phyloP scores from a whole-genome alignment of 2,797 vertebrate species.

The Halcyon chelicuti region DNA sequence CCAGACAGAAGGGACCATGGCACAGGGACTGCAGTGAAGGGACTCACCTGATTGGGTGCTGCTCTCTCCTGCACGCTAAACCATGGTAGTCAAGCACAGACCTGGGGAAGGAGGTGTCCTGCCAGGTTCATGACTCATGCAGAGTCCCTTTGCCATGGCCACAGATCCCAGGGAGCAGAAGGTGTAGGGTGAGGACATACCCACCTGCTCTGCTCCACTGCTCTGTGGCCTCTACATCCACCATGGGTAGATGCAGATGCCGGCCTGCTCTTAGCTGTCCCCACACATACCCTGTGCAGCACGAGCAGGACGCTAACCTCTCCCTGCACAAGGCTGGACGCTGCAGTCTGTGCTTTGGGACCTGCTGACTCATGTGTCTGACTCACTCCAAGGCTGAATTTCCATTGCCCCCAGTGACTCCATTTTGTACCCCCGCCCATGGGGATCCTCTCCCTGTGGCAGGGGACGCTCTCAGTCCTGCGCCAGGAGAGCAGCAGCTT shows the following conservation, averaged over 20 bases:
- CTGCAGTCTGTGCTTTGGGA: background rate
- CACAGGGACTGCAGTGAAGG: background rate
- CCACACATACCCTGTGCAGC: accelerated
- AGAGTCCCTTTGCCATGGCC: background rate
- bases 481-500: background rate
- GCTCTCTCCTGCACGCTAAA: background rate
- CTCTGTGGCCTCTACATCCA: background rate
- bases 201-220: background rate
- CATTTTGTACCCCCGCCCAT: background rate
- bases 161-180: background rate
- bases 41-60: background rate
- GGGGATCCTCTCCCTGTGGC: background rate
- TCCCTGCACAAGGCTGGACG: background rate
- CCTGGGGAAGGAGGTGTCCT: background rate
- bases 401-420: background rate
- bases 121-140: background rate
- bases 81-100: background rate
- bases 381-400: constrained; percentile 26
- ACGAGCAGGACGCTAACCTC: accelerated
- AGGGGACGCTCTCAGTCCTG: background rate
- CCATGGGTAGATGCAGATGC: accelerated
- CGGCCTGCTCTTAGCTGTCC: background rate
- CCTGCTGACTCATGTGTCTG: background rate
- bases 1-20: background rate
- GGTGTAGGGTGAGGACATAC: background rate